phyloP scores from a whole-genome alignment of 2,888 invertebrate genomes.

The Globia sparganii region DNA sequence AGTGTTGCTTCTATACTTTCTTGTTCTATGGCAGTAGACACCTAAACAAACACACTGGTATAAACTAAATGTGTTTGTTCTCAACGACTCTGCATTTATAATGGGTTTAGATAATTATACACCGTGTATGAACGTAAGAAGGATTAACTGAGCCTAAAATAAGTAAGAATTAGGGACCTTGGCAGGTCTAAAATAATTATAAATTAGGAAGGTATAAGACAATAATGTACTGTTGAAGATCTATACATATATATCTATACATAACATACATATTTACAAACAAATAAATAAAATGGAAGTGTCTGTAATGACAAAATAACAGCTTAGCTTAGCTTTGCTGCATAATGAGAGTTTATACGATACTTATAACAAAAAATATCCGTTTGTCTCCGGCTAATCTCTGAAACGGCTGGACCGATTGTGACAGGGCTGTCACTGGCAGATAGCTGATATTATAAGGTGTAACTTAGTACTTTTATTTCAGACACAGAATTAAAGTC shows the following conservation, averaged over 20 bases:
- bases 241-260: neutral
- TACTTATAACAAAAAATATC: too few species aligned
- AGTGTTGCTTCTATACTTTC: neutral
- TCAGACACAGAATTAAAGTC: too few species aligned
- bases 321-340: neutral
- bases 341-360: neutral
- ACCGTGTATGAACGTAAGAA: slow-evolving; percentile 1
- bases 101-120: slow-evolving; percentile 34
- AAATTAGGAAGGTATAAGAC: neutral
- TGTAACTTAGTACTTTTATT: too few species aligned
- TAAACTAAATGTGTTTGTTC: slow-evolving; percentile 55
- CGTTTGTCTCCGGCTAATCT: too few species aligned
- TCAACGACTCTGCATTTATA: slow-evolving; percentile 32
- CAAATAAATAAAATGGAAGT: neutral
- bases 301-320: neutral
- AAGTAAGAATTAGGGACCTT: neutral
- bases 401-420: too few species aligned
- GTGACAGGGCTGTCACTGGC: too few species aligned
- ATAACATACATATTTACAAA: neutral
- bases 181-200: slow-evolving; percentile 5
- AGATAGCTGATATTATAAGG: too few species aligned
- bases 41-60: slow-evolving; percentile 48
- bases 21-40: slow-evolving; percentile 21
- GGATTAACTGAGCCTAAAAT: slow-evolving; percentile 21
- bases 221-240: neutral